Evolutionary conservation across 2,888 invertebrate species (phyloP).

Genomic region (Listrodromus nycthemerus): DNA sequence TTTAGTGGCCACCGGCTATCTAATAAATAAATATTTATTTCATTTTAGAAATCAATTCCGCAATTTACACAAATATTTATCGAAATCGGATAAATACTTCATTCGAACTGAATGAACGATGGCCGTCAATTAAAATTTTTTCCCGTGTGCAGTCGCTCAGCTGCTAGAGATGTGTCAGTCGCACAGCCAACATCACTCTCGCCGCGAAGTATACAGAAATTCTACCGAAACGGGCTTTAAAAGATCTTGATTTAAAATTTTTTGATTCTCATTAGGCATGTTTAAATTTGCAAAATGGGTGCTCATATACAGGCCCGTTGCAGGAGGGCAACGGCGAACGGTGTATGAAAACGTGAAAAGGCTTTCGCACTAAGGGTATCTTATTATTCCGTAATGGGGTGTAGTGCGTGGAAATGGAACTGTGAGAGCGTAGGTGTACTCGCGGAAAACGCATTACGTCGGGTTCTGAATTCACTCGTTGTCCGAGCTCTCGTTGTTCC

Average conservation of each 20-base stretch:
- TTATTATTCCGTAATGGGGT: not conserved
- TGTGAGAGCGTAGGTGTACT: slow-evolving; percentile 51
- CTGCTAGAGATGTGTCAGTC: too few relatives aligned
- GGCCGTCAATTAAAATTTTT: too few relatives aligned
- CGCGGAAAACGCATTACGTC: slow-evolving; percentile 71
- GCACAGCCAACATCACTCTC: too few relatives aligned
- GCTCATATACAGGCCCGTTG: not conserved
- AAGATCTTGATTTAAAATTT: not conserved
- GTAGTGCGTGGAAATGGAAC: slow-evolving; percentile 25
- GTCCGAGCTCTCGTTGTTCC: slow-evolving; percentile 61
- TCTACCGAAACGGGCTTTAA: not conserved
- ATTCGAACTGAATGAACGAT: too few relatives aligned
- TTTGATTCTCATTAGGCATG: slow-evolving; percentile 1
- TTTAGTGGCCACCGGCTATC: too few relatives aligned
- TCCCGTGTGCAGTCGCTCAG: too few relatives aligned
- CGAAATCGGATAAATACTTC: too few relatives aligned
- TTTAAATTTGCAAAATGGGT: not conserved
- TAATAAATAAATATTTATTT: too few relatives aligned
- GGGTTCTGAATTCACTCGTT: slow-evolving; percentile 61
- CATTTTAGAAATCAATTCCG: too few relatives aligned
- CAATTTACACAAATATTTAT: too few relatives aligned
- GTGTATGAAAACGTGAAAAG: not conserved
- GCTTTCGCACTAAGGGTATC: slow-evolving; percentile 1
- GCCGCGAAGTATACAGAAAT: not conserved
- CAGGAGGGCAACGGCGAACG: not conserved